These are phyloP conservation scores for Hozukius guyotensis DNA, from an alignment of 2,797 vertebrate genomes.

Conservation along the genomic window DNA sequence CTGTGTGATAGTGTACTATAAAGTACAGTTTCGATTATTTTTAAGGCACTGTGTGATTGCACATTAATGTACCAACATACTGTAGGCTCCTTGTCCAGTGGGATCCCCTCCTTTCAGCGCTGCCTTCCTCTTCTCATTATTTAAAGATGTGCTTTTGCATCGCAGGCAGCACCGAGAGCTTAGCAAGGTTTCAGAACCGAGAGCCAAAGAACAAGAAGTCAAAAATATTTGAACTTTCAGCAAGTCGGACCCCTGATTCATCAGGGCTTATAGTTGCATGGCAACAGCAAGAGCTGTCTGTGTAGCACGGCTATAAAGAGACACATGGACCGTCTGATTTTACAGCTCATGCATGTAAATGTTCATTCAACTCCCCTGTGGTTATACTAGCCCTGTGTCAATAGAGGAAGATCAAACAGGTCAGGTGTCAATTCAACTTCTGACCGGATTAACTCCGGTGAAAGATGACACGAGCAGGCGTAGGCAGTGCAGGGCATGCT, in stretches of 20 bases:
- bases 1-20: background rate
- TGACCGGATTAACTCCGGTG: conserved; percentile 19
- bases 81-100: background rate
- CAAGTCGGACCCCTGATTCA: conserved; percentile 2
- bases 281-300: conserved; percentile 20
- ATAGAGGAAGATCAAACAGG: conserved; percentile 11
- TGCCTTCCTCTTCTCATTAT: conserved; percentile 6
- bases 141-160: conserved; percentile 1
- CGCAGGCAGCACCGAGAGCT: conserved; percentile 2
- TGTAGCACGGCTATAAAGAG: background rate
- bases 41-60: background rate
- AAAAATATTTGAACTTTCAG: conserved; percentile 20
- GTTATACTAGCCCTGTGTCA: conserved; percentile 15
- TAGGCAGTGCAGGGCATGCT: background rate
- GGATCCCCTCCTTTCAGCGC: background rate
- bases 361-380: background rate
- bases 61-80: background rate
- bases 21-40: background rate
- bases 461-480: conserved; percentile 27
- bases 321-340: background rate
- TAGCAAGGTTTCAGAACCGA: conserved; percentile 13
- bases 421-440: conserved; percentile 41
- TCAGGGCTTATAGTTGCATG: conserved; percentile 22
- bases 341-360: conserved; percentile 17
- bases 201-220: conserved; percentile 9